These are phyloP conservation scores for Stegastes partitus DNA, from an alignment of 2,113 vertebrate species.

Conservation along the genomic window DNA sequence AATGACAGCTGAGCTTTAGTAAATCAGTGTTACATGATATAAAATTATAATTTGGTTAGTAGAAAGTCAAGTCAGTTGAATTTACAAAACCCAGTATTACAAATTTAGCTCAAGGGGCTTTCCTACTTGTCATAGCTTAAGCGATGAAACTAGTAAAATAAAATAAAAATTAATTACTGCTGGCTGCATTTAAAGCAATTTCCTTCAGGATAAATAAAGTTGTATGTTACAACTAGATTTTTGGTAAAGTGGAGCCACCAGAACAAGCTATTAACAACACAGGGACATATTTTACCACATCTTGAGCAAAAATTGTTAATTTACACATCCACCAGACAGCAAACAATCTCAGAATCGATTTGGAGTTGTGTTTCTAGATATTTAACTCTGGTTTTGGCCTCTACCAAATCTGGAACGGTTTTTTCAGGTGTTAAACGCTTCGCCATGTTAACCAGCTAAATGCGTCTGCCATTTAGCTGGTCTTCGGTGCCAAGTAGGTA, in stretches of 20 bases:
- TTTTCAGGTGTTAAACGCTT: neutral
- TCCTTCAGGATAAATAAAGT: too few species aligned
- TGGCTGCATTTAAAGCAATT: too few species aligned
- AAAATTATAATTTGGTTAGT: neutral
- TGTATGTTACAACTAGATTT: too few species aligned
- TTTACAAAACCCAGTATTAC: neutral
- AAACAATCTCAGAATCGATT: neutral
- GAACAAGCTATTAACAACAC: slow-evolving; percentile 12
- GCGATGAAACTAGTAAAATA: slow-evolving; percentile 10
- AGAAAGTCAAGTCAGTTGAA: slow-evolving; percentile 1
- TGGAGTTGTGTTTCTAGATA: neutral
- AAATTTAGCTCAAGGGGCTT: neutral
- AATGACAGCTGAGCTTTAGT: neutral
- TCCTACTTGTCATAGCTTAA: neutral
- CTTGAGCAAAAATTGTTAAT: neutral
- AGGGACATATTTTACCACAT: neutral
- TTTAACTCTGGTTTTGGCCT: neutral
- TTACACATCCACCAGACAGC: neutral
- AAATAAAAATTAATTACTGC: neutral
- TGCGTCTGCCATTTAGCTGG: neutral
- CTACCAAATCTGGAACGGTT: neutral
- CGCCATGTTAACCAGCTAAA: neutral
- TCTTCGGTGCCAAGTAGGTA: too few species aligned
- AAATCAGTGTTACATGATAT: neutral
- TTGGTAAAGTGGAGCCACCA: neutral